These are phyloP conservation scores for Rhinopomastus cyanomelas DNA, from an alignment of 2,113 vertebrate genomes.

Conservation along the genomic window DNA sequence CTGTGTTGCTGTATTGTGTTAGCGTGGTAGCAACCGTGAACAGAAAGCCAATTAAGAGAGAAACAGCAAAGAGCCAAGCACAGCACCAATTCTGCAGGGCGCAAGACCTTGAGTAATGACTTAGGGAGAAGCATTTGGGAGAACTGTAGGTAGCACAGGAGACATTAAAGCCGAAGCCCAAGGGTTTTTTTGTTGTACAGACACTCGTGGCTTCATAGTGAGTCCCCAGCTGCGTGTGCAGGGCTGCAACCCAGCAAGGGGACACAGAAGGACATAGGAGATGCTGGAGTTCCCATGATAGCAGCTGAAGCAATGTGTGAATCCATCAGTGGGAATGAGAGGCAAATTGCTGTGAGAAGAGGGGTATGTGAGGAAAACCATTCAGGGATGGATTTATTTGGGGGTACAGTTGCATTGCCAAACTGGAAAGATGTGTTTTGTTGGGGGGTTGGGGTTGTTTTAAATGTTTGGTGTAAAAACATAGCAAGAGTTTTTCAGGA, in stretches of 20 bases:
- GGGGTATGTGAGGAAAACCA: background rate
- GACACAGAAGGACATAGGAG: fast-evolving
- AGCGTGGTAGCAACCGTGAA: background rate
- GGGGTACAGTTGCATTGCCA: background rate
- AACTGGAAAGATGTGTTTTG: background rate
- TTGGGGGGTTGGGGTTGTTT: background rate
- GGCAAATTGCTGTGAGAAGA: background rate
- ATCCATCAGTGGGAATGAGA: background rate
- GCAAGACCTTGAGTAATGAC: background rate
- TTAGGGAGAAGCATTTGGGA: background rate
- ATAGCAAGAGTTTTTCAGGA: background rate
- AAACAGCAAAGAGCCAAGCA: background rate
- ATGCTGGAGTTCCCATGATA: background rate
- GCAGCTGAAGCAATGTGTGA: background rate
- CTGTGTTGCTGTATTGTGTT: background rate
- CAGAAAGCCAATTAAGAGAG: background rate
- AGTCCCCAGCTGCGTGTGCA: background rate
- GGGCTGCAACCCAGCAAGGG: background rate
- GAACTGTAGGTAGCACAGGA: background rate
- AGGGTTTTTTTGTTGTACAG: background rate
- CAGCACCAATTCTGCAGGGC: background rate
- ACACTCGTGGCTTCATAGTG: fast-evolving
- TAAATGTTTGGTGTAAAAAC: background rate
- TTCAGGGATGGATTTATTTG: background rate
- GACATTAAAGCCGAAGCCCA: background rate